Evolutionary conservation across 2,797 vertebrate species (phyloP), one percentile per base, ranked within the genome.

Genomic region (Rhinichthys osculus): DNA sequence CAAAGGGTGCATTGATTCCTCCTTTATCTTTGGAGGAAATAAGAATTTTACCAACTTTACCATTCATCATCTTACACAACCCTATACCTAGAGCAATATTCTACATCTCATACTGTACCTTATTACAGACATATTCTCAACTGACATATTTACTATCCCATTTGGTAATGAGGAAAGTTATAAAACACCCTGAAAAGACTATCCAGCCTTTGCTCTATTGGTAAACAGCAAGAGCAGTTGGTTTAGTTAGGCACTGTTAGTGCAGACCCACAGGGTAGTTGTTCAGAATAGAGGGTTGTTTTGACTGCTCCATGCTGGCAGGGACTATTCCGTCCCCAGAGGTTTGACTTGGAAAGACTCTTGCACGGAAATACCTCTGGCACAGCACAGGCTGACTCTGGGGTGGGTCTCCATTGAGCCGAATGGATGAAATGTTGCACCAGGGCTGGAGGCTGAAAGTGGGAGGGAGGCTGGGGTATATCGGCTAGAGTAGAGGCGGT

Each of bases 351-450:
- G 87, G 89, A 89, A 85, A 87, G 40, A 80, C 85, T 88, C 80
- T 86, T 86, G 69, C 84, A 84, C 87, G 89, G 90, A 92, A 92
- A 93, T 93, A 90, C 90, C 91, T 42, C 83, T 90, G 88, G 90
- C 89, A 88, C 30, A 1, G 7, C 33, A 9, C 64, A 54, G 70
- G 80, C 85, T 77, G 78, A 71, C 85, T 87, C 82, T 82, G 85
- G 82, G 85, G 78, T 89, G 82, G 88, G 85, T 87, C 82, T 77
- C 82, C 73, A 64, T 54, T 81, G 78, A 87, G 78, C 73, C 69
- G 86, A 74, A 84, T 35, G 59, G 76, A 70, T 86, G 40, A 87
- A 87, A 82, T 78, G 84, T 78, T 83, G 83, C 85, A 87, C 73
- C 62, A 59, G 77, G 72, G 77, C 52, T 80, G 30, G 86, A 81